These are phyloP conservation scores for Perca flavescens DNA, from an alignment of 2,113 vertebrate species.

Conservation along the genomic window DNA sequence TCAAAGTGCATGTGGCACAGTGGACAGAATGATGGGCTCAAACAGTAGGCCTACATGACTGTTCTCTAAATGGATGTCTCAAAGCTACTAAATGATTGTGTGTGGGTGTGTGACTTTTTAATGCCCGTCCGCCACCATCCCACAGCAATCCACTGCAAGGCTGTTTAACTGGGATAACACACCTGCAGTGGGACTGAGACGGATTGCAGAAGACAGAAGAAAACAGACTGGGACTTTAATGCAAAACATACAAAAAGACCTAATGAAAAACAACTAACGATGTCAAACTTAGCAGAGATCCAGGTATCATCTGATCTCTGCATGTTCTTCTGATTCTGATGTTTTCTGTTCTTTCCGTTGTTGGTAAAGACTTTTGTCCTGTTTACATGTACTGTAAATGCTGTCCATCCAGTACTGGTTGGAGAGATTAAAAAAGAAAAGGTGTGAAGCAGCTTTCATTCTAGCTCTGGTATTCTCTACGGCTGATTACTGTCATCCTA, in stretches of 20 bases:
- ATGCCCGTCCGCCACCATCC: constrained; percentile 2
- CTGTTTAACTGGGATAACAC: constrained; percentile 15
- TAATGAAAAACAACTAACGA: constrained; percentile 68
- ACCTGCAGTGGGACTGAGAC: constrained; percentile 25
- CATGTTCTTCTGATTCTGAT: constrained; percentile 45
- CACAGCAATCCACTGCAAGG: constrained; percentile 27
- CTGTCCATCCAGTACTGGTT: constrained; percentile 59
- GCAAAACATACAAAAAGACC: constrained; percentile 44
- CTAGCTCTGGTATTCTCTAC: constrained; percentile 51
- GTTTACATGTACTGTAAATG: constrained; percentile 71
- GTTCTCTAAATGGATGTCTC: constrained; percentile 33
- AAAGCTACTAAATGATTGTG: constrained; percentile 19
- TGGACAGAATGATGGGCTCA: constrained; percentile 24
- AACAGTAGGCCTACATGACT: background rate
- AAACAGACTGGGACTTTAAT: constrained; percentile 41
- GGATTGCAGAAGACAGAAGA: constrained; percentile 11
- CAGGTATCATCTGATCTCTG: constrained; percentile 56
- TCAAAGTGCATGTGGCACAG: constrained; percentile 20
- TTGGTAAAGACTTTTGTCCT: constrained; percentile 54
- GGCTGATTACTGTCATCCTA: constrained; percentile 48
- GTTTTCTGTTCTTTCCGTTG: constrained; percentile 50
- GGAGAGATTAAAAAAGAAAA: constrained; percentile 56
- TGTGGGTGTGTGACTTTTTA: constrained; percentile 20
- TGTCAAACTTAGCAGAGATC: constrained; percentile 74
- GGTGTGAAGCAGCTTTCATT: constrained; percentile 59